Conservation (phyloP, 92 coral and sea anemone species). For the Paragorgia papillata region DNA sequence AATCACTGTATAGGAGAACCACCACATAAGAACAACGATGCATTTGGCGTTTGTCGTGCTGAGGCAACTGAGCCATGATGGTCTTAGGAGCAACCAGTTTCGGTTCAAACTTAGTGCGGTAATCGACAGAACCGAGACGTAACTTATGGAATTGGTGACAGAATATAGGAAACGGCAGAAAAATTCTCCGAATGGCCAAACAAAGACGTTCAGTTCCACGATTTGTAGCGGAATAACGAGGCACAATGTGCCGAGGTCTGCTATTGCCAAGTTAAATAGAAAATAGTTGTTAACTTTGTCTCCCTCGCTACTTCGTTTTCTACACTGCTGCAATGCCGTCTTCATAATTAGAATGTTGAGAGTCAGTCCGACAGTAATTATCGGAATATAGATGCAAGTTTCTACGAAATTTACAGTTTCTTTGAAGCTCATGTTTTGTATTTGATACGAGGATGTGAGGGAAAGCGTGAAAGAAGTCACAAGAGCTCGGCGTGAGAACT, state of each 20-base stretch:
- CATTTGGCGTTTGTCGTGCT: neutral
- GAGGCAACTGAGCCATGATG: neutral
- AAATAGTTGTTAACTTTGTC: conserved; percentile 5
- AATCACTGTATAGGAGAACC: neutral
- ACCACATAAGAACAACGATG: neutral
- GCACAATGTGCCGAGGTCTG: neutral
- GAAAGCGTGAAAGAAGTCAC: neutral
- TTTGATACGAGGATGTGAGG: neutral
- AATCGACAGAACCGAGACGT: conserved; percentile 8
- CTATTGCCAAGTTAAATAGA: neutral
- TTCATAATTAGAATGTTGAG: neutral
- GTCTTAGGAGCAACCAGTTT: neutral
- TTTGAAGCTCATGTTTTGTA: neutral
- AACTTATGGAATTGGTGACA: neutral
- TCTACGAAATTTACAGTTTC: neutral
- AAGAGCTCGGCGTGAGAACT: neutral
- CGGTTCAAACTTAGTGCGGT: neutral
- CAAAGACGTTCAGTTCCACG: neutral
- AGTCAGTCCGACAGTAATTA: neutral
- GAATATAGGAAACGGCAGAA: neutral
- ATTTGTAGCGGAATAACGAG: neutral
- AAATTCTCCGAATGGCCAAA: conserved; percentile 7
- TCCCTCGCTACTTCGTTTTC: neutral
- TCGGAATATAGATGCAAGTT: neutral
- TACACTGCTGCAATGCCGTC: neutral